Evolutionary conservation across 2,113 vertebrate species (phyloP).

Genomic region (Monopterus albus): DNA sequence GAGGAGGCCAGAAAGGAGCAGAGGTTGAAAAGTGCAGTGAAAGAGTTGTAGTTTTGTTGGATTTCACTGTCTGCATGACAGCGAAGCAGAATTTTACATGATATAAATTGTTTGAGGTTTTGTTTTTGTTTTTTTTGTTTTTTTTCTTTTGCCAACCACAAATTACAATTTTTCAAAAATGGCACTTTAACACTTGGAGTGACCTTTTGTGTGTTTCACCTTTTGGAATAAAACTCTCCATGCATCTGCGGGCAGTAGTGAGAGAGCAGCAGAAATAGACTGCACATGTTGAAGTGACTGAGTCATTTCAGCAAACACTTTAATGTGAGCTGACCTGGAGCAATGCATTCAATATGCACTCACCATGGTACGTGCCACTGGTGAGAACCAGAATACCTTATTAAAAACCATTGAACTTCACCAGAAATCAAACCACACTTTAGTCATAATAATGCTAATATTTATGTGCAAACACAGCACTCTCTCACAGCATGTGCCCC

Average conservation of each 20-base stretch:
- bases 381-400: slow-evolving; percentile 35
- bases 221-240: background rate
- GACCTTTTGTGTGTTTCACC: background rate
- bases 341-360: slow-evolving; percentile 49
- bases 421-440: slow-evolving; percentile 53
- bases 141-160: background rate
- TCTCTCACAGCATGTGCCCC: slow-evolving; percentile 21
- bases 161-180: background rate
- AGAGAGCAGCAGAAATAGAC: background rate
- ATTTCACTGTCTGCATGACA: background rate
- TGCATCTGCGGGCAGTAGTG: background rate
- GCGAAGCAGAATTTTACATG: background rate
- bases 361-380: slow-evolving; percentile 8
- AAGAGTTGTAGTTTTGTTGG: slow-evolving; percentile 18
- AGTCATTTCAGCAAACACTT: slow-evolving; percentile 42
- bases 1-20: slow-evolving; percentile 6
- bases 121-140: background rate
- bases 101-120: background rate
- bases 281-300: slow-evolving; percentile 19
- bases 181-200: background rate
- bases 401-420: slow-evolving; percentile 67
- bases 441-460: slow-evolving; percentile 70
- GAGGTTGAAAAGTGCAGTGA: slow-evolving; percentile 22
- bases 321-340: slow-evolving; percentile 51
- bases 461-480: slow-evolving; percentile 34